Percentiles rank a stretch among this genome's conserved stretches.
Evolutionary conservation across 2,797 vertebrate genomes (phyloP).

Genomic region (Acanthis flammea): DNA sequence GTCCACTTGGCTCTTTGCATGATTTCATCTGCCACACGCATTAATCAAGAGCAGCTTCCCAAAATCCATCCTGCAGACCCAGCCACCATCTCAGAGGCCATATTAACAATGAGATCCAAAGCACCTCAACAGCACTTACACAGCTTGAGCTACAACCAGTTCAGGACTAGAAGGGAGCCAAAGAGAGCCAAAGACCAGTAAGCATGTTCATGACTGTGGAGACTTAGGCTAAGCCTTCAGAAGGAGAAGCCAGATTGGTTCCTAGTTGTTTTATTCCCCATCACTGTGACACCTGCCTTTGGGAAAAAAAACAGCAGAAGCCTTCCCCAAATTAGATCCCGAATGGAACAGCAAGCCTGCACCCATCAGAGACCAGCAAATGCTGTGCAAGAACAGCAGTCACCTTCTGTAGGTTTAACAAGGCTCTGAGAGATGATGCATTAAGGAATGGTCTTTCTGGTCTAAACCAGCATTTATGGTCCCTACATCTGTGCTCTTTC

Average conservation of each 20-base stretch:
- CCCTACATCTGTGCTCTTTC: rapidly evolving
- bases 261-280: neutral
- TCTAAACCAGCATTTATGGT: rapidly evolving
- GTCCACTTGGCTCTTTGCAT: neutral
- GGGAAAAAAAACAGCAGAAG: neutral
- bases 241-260: neutral
- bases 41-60: neutral
- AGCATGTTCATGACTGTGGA: rapidly evolving
- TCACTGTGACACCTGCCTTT: neutral
- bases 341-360: neutral
- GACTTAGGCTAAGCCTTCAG: neutral
- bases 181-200: neutral
- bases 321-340: neutral
- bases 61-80: neutral
- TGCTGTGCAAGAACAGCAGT: rapidly evolving
- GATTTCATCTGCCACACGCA: neutral
- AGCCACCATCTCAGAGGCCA: neutral
- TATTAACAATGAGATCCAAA: neutral
- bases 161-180: neutral
- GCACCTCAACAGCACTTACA: rapidly evolving
- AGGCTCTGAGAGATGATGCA: neutral
- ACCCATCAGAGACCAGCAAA: neutral
- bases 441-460: rapidly evolving
- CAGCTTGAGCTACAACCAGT: neutral
- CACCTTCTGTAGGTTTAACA: neutral